Conservation (phyloP, 2,113 vertebrate species). For the Corynorhinus townsendii region DNA sequence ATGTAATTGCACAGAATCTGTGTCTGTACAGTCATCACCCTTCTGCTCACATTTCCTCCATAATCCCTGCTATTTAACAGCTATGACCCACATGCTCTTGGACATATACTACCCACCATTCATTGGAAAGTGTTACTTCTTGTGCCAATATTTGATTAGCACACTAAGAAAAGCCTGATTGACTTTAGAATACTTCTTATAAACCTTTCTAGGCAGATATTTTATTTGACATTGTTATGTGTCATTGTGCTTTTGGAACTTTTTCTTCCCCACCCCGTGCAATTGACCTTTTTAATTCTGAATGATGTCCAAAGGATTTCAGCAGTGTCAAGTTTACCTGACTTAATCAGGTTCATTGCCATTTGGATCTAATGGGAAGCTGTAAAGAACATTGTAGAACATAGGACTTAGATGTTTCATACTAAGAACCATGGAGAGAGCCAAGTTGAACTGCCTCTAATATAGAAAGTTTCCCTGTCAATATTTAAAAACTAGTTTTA, state of each 20-base stretch:
- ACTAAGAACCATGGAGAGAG: background rate
- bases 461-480: background rate
- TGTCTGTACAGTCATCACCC: background rate
- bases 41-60: background rate
- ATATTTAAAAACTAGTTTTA: background rate
- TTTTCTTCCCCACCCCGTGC: background rate
- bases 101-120: background rate
- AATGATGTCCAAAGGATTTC: background rate
- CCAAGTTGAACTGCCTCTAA: background rate
- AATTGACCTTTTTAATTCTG: background rate
- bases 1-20: background rate
- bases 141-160: conserved; percentile 20
- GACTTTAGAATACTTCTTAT: background rate
- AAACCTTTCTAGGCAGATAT: conserved; percentile 3
- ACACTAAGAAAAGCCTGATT: background rate
- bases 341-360: background rate
- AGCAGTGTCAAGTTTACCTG: background rate
- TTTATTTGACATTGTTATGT: background rate
- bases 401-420: background rate
- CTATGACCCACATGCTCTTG: background rate
- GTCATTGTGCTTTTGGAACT: background rate
- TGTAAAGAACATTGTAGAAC: background rate
- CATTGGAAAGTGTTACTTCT: background rate
- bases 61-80: background rate
- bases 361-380: background rate